Conservation (phyloP, 2,797 vertebrate species). For the Lophotriccus pileatus region DNA sequence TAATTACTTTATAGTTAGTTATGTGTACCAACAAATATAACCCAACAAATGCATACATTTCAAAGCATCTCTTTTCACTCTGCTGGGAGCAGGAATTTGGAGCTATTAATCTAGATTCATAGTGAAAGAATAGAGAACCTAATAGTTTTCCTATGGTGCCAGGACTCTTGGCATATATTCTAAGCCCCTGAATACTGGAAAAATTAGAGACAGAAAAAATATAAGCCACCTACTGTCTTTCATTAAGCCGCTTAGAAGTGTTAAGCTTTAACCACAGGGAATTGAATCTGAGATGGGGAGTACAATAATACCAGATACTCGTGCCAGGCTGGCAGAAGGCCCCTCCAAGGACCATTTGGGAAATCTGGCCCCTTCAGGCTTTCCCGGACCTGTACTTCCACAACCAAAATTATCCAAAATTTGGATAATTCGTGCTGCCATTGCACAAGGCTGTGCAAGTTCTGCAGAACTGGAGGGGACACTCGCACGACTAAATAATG, state of each 20-base stretch:
- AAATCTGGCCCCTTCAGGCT: not conserved
- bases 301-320: not conserved
- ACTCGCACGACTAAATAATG: not conserved
- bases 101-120: not conserved
- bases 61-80: not conserved
- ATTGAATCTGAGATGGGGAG: not conserved
- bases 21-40: not conserved
- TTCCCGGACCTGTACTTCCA: not conserved
- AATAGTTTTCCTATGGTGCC: not conserved
- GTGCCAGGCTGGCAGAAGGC: slow-evolving; percentile 14
- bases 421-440: not conserved
- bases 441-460: not conserved
- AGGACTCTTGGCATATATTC: not conserved
- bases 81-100: not conserved
- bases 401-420: not conserved
- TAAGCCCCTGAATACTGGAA: not conserved
- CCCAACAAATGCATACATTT: not conserved
- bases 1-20: slow-evolving; percentile 59
- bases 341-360: not conserved
- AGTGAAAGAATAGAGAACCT: not conserved
- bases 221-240: not conserved
- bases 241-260: slow-evolving; percentile 28
- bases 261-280: not conserved
- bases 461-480: not conserved
- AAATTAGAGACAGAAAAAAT: not conserved